A percentile compares a stretch with the other conserved stretches of the same genome.
Evolutionary conservation across 2,113 vertebrate species (phyloP).

Genomic region (Channa maculata): DNA sequence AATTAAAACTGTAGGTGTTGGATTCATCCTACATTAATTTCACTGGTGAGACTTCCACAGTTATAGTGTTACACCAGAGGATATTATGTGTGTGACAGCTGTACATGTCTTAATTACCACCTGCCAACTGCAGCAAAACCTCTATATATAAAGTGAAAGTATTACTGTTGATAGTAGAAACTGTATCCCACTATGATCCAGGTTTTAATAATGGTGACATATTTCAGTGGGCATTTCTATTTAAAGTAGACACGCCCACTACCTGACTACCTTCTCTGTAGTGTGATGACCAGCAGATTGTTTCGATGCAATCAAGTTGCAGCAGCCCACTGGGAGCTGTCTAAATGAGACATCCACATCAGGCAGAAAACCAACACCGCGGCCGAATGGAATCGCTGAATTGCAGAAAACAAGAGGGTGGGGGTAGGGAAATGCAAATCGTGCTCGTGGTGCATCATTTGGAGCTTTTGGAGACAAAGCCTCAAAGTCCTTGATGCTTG

Average conservation of each 20-base stretch:
- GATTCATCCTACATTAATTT: no score
- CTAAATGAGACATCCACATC: background rate
- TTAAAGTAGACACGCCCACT: no score
- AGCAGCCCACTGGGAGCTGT: slow-evolving; percentile 8
- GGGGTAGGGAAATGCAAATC: slow-evolving; percentile 24
- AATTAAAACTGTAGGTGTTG: no score
- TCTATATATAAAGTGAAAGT: background rate
- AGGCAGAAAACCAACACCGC: background rate
- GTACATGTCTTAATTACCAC: background rate
- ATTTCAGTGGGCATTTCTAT: background rate
- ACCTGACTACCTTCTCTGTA: background rate
- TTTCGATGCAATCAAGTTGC: slow-evolving; percentile 9
- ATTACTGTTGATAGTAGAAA: background rate
- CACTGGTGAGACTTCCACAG: background rate
- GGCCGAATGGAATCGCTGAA: background rate
- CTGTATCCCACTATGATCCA: background rate
- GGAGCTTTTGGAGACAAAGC: slow-evolving; percentile 15
- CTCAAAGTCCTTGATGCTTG: background rate
- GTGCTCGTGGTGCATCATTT: background rate
- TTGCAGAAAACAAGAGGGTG: background rate
- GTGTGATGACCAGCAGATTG: background rate
- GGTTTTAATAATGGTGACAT: background rate
- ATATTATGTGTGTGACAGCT: background rate
- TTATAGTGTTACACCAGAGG: no score
- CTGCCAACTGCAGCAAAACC: background rate